Conservation (phyloP, 2,888 invertebrate species). For the Meiosimyza platycephala region DNA sequence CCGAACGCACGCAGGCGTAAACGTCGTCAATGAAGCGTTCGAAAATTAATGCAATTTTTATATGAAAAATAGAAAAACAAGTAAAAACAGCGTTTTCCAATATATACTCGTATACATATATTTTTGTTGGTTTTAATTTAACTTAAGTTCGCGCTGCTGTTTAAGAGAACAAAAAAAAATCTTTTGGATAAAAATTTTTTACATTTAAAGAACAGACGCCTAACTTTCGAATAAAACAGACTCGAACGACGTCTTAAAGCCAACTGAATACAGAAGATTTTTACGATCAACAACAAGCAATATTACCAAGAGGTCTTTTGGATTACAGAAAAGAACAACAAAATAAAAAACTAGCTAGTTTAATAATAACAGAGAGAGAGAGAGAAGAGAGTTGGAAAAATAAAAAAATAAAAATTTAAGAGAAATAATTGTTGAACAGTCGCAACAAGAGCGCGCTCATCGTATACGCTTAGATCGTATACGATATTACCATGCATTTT, state of each 20-base stretch:
- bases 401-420: neutral
- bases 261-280: conserved; percentile 27
- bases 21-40: conserved; percentile 9
- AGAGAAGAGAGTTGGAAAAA: neutral
- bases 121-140: neutral
- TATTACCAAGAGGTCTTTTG: neutral
- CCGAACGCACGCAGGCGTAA: conserved; percentile 25
- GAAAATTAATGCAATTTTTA: neutral
- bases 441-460: neutral
- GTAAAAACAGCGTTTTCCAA: neutral
- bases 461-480: neutral
- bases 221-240: conserved; percentile 17
- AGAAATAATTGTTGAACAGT: neutral
- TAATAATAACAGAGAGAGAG: conserved; percentile 1
- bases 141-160: conserved; percentile 22
- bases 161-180: neutral
- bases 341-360: conserved; percentile 10
- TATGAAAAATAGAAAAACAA: conserved; percentile 1
- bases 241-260: conserved; percentile 27
- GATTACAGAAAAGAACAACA: neutral
- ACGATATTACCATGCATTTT: conserved; percentile 1
- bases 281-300: conserved; percentile 18
- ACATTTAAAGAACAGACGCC: conserved; percentile 12
- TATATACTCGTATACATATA: too few relatives aligned
- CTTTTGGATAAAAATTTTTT: neutral